These are phyloP conservation scores for Cydia amplana DNA, from an alignment of 1,140 invertebrate species.

Conservation along the genomic window DNA sequence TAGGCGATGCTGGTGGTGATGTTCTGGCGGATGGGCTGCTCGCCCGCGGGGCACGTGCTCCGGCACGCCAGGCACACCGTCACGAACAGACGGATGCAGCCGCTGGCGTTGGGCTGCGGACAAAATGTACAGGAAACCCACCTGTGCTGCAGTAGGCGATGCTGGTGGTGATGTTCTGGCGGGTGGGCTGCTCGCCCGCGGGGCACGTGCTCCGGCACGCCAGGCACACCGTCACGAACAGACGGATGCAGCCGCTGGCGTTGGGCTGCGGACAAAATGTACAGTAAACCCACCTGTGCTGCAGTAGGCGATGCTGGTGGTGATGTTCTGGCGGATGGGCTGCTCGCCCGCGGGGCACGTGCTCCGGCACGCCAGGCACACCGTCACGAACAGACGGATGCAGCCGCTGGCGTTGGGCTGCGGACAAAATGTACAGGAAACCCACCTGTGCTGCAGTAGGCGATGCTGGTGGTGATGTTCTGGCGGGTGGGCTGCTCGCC, in stretches of 20 bases:
- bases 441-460: too few relatives aligned
- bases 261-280: slow-evolving; percentile 80
- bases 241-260: slow-evolving; percentile 93
- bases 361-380: too few relatives aligned
- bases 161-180: slow-evolving; percentile 97
- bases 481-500: too few relatives aligned
- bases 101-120: slow-evolving; percentile 86
- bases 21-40: slow-evolving; percentile 86
- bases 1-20: slow-evolving; percentile 99
- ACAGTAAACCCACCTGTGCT: too few relatives aligned
- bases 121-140: slow-evolving; percentile 62
- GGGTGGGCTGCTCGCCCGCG: slow-evolving; percentile 78
- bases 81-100: slow-evolving; percentile 95
- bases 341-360: too few relatives aligned
- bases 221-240: slow-evolving; percentile 96
- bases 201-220: slow-evolving; percentile 96
- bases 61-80: slow-evolving; percentile 98
- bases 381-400: too few relatives aligned
- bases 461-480: too few relatives aligned
- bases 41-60: slow-evolving; percentile 88
- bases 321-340: too few relatives aligned
- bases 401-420: too few relatives aligned
- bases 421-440: too few relatives aligned
- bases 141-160: slow-evolving; percentile 99
- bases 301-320: too few relatives aligned